phyloP scores from a whole-genome alignment of 2,797 vertebrate genomes.

The Nasua narica region DNA sequence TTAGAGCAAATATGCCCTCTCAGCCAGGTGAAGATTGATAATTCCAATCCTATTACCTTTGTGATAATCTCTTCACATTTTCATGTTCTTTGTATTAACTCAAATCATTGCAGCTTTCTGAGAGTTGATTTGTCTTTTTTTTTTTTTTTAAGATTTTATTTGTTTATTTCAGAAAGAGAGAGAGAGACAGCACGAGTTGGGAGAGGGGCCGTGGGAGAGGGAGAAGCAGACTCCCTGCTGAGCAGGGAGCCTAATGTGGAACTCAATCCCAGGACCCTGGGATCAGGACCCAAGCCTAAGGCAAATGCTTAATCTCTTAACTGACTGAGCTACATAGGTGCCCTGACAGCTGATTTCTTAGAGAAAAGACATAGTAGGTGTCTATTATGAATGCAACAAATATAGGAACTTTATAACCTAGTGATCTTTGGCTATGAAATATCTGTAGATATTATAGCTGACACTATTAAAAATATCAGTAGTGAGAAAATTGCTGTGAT shows the following conservation, averaged over 20 bases:
- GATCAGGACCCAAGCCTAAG: background rate
- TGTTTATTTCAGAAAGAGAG: background rate
- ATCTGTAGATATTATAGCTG: background rate
- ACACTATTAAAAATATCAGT: background rate
- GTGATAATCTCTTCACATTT: background rate
- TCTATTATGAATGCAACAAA: background rate
- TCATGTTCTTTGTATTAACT: background rate
- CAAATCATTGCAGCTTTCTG: background rate
- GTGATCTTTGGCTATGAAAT: background rate
- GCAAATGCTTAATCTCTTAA: background rate
- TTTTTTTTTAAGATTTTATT: background rate
- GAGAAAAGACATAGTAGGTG: background rate
- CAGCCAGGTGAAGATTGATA: background rate
- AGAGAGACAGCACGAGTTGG: background rate
- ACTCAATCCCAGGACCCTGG: background rate
- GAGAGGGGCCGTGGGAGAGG: background rate
- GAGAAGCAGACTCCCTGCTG: background rate
- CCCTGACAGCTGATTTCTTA: background rate
- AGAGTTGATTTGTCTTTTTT: background rate
- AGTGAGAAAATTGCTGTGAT: background rate
- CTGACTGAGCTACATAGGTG: background rate
- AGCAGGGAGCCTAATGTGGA: background rate
- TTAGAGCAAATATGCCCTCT: background rate
- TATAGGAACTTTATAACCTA: background rate
- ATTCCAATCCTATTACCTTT: background rate